Conservation (phyloP, 2,113 vertebrate genomes). For the Mastomys coucha region DNA sequence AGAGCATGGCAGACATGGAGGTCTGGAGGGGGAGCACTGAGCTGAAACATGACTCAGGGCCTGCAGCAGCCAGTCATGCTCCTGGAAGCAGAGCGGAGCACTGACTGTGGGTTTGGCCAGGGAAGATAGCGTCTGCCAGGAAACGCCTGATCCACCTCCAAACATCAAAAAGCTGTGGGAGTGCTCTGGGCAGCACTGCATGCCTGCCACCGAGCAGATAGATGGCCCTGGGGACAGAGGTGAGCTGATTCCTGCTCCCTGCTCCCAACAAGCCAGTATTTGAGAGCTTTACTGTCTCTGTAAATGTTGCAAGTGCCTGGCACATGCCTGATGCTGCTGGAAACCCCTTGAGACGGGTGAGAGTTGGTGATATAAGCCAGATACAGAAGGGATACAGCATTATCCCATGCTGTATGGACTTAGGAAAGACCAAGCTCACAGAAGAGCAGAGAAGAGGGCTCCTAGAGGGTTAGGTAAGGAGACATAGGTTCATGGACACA, state of each 20-base stretch:
- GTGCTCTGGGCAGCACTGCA: not conserved
- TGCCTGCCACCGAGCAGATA: not conserved
- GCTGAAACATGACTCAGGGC: not conserved
- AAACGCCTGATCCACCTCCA: not conserved
- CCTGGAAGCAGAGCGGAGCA: accelerated
- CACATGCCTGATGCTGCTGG: not conserved
- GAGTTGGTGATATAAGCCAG: not conserved
- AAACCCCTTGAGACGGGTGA: not conserved
- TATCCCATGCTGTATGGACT: not conserved
- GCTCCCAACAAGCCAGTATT: not conserved
- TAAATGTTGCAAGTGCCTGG: not conserved
- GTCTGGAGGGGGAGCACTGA: not conserved
- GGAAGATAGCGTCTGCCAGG: not conserved
- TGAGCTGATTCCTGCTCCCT: not conserved
- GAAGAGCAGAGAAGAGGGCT: not conserved
- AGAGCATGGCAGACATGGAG: not conserved
- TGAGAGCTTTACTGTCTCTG: not conserved
- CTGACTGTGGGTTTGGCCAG: not conserved
- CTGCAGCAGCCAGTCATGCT: accelerated
- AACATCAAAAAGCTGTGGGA: not conserved
- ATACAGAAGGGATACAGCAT: not conserved
- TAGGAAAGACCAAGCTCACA: not conserved
- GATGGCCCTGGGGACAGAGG: not conserved
- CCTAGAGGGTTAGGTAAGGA: not conserved
- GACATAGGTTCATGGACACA: not conserved